Evolutionary conservation across 2,797 vertebrate genomes (phyloP), one percentile per base, ranked within the genome.

Genomic region (Hypotaenidia okinawae): DNA sequence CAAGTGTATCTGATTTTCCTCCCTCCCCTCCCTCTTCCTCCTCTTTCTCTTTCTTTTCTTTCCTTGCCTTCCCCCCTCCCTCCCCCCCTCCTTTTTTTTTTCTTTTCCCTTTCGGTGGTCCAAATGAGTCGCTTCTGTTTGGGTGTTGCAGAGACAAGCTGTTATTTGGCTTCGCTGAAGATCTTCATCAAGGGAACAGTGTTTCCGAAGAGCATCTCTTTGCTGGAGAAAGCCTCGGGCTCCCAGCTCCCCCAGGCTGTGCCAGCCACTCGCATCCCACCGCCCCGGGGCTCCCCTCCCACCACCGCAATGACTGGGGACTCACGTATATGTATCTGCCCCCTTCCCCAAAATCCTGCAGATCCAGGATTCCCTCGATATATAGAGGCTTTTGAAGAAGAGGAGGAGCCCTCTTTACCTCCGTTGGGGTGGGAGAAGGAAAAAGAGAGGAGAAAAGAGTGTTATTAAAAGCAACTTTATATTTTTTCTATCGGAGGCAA

Each of bases 1-100:
- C 90, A 87, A 96, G 95, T 94, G 94, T 93, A 89, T 90, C 94
- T 95, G 92, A 95, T 96, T 97, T 96, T 96, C 95, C 69, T 84
- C 79, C 63, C 79, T 95, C 67, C 89, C 89, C 92, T 95, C 93
- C 94, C 82, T 96, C 91, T 94, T 94, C 76, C 85, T 93, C 62
- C 39, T 94, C 89, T 83, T 94, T 93, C 57, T 84, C n/a, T 76
- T 61, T 52, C 13, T 78, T 52, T 51, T 64, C 11, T 75, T 21
- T n/a, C 23, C 9, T 49, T 13, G 23, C 33, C n/a, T 24, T 7
- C 3, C 6, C 23, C 23, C n/a, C n/a, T n/a, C n/a, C n/a, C n/a
- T n/a, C 43, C 43, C 43, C 43, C 41, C 41, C 16, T 4, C 7
- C 14, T 18, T 51, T 51, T 19, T 4, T 11, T 14, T 2, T 2